Percentiles rank a stretch among this genome's conserved stretches.
phyloP scores from a whole-genome alignment of 2,888 invertebrate genomes.

The Perithous albicinctus region DNA sequence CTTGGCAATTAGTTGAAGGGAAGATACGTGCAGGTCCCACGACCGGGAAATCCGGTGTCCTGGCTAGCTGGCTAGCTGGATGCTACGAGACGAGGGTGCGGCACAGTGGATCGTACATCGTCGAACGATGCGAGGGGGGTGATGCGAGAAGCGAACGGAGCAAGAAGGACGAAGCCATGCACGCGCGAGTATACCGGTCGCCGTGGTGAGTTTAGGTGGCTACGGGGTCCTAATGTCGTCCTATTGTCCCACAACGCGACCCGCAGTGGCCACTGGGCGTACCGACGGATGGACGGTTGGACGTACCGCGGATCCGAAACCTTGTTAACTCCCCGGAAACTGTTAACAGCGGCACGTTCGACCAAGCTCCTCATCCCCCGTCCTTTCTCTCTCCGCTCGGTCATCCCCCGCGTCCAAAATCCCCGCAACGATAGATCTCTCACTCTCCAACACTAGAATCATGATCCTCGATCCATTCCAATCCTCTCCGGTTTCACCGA shows the following conservation, averaged over 20 bases:
- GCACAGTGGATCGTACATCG: slow-evolving; percentile 8
- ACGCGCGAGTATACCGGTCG: slow-evolving; percentile 36
- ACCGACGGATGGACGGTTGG: slow-evolving; percentile 25
- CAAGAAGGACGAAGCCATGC: slow-evolving; percentile 36
- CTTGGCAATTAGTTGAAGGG: slow-evolving; percentile 48
- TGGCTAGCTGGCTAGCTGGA: slow-evolving; percentile 13
- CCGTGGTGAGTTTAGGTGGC: slow-evolving; percentile 73
- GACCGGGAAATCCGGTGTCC: slow-evolving; percentile 52
- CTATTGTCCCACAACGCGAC: slow-evolving; percentile 79
- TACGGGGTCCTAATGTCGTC: slow-evolving; percentile 78
- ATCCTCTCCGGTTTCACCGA: slow-evolving; percentile 23
- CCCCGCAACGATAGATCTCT: not conserved
- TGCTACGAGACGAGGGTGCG: slow-evolving; percentile 45
- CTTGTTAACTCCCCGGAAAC: slow-evolving; percentile 83
- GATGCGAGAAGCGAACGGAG: slow-evolving; percentile 32
- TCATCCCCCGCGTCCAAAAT: not conserved
- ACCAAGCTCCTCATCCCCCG: slow-evolving; percentile 52
- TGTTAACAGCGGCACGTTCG: slow-evolving; percentile 81
- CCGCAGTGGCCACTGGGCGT: slow-evolving; percentile 67
- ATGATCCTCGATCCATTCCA: slow-evolving; percentile 60
- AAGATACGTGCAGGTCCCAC: slow-evolving; percentile 53
- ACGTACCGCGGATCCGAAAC: slow-evolving; percentile 77
- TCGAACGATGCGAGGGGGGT: not conserved
- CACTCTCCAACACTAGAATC: slow-evolving; percentile 48
- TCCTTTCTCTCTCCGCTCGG: slow-evolving; percentile 11